Conservation (phyloP, 2,797 vertebrate species). For the Labeo calbasu region DNA sequence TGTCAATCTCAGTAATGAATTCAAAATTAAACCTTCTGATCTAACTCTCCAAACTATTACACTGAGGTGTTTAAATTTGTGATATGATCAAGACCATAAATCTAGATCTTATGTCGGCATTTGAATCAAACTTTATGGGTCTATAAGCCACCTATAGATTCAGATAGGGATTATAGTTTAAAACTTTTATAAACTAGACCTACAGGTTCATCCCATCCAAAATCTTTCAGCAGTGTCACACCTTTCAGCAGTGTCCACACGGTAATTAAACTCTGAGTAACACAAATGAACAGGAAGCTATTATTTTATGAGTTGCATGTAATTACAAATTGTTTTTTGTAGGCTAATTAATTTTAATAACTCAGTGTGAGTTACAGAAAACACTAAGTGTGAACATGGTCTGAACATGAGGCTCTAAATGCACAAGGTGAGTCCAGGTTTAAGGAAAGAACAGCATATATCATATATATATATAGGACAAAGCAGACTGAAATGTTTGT, state of each 20-base stretch:
- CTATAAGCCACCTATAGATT: background rate
- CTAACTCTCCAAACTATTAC: background rate
- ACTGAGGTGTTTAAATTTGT: background rate
- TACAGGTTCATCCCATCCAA: background rate
- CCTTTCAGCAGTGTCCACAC: slow-evolving; percentile 2
- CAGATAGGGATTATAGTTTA: background rate
- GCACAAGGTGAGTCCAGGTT: slow-evolving; percentile 11
- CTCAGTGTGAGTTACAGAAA: background rate
- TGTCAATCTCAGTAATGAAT: background rate
- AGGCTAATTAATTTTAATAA: slow-evolving; percentile 23
- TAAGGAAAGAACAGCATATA: background rate
- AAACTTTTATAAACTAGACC: background rate
- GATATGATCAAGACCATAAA: background rate
- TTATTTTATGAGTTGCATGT: background rate
- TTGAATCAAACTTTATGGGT: background rate
- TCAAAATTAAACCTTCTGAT: background rate
- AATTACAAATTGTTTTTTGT: background rate
- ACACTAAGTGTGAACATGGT: background rate
- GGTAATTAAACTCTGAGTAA: background rate
- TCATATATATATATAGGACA: background rate
- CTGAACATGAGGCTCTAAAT: background rate
- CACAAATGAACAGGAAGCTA: background rate
- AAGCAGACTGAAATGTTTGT: background rate
- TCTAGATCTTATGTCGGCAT: background rate
- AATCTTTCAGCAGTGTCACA: background rate